Conservation (phyloP, 2,113 vertebrate species). For the Otis tarda region DNA sequence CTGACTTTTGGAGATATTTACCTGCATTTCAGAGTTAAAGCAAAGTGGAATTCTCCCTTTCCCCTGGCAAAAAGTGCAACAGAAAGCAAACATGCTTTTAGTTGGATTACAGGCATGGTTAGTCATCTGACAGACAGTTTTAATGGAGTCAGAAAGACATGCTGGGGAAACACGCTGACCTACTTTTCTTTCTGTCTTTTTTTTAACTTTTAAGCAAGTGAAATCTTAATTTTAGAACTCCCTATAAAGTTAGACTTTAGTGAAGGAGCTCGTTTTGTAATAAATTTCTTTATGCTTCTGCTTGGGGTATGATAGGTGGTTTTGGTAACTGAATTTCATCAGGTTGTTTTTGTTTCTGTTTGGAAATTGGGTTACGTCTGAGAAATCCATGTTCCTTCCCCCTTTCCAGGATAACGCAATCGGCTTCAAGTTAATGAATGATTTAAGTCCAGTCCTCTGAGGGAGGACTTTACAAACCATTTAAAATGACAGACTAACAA, state of each 20-base stretch:
- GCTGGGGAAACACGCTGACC: constrained; percentile 66
- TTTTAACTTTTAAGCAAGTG: background rate
- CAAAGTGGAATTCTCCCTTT: constrained; percentile 47
- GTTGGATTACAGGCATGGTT: constrained; percentile 44
- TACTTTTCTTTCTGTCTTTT: constrained; percentile 62
- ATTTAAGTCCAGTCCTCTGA: background rate
- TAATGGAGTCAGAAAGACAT: constrained; percentile 63
- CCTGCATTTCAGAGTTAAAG: constrained; percentile 48
- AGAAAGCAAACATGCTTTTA: constrained; percentile 59
- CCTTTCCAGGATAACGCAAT: constrained; percentile 13
- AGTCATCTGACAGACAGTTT: constrained; percentile 70
- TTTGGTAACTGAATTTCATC: constrained; percentile 40
- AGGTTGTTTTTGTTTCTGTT: constrained; percentile 18
- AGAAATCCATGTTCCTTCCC: background rate
- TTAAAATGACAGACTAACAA: constrained; percentile 19
- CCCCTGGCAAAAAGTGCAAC: constrained; percentile 11
- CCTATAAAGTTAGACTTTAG: constrained; percentile 6
- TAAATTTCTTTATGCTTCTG: constrained; percentile 10
- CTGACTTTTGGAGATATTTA: constrained; percentile 22
- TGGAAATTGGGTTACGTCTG: constrained; percentile 30
- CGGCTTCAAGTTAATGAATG: constrained; percentile 35
- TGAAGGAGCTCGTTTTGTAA: background rate
- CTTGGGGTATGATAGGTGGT: background rate
- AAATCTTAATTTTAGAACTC: constrained; percentile 28
- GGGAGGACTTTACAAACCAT: constrained; percentile 21